Conservation (phyloP, 2,113 vertebrate genomes). For the Brachypodius melanocephalos region DNA sequence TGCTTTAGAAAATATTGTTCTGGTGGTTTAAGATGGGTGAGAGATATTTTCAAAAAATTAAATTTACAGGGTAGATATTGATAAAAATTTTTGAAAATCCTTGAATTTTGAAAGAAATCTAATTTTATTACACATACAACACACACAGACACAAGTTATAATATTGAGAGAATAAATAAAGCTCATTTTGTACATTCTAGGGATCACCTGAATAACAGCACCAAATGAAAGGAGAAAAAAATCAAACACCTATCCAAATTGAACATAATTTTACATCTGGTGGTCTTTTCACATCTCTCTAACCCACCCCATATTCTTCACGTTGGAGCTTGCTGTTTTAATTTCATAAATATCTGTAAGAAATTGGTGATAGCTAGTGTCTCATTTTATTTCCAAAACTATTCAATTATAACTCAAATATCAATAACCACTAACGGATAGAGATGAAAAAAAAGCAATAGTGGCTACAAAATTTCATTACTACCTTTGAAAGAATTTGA, state of each 20-base stretch:
- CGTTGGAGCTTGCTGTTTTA: accelerated
- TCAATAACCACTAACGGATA: background rate
- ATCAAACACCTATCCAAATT: background rate
- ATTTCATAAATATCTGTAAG: background rate
- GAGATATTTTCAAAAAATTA: background rate
- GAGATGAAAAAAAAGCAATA: background rate
- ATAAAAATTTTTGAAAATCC: background rate
- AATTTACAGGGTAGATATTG: background rate
- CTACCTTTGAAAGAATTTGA: background rate
- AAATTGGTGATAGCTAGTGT: background rate
- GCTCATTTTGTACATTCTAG: background rate
- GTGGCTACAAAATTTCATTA: background rate
- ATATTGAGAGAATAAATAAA: background rate
- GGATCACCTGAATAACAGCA: background rate
- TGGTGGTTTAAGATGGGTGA: background rate
- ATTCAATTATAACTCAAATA: background rate
- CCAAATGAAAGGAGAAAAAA: background rate
- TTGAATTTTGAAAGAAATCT: background rate
- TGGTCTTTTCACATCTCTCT: background rate
- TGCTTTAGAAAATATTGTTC: background rate
- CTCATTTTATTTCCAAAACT: background rate
- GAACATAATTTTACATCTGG: background rate
- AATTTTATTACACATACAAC: background rate
- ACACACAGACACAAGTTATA: accelerated
- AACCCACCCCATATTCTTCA: background rate